phyloP scores from a whole-genome alignment of 2,888 invertebrate genomes.

The Euclidia mi region DNA sequence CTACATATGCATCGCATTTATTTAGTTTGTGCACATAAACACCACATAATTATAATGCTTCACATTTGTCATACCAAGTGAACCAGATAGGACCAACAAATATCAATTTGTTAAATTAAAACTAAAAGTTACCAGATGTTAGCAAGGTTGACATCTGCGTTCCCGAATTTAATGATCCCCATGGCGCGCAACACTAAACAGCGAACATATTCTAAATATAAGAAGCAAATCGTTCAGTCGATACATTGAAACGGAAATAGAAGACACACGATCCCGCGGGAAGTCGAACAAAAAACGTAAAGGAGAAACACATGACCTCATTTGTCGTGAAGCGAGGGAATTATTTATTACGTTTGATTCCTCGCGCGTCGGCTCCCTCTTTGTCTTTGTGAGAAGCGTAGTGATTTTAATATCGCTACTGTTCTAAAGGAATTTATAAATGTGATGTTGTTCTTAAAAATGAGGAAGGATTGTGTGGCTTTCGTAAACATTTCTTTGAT shows the following conservation, averaged over 20 bases:
- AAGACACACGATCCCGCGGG: slow-evolving; percentile 89
- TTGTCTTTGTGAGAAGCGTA: slow-evolving; percentile 74
- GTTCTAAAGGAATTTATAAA: slow-evolving; percentile 64
- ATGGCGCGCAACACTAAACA: slow-evolving; percentile 85
- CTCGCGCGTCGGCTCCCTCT: slow-evolving; percentile 77
- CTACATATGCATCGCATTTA: slow-evolving; percentile 35
- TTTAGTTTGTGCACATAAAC: slow-evolving; percentile 35
- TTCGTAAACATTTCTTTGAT: slow-evolving; percentile 41
- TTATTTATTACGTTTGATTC: slow-evolving; percentile 89
- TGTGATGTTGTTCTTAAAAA: slow-evolving; percentile 44
- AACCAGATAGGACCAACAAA: slow-evolving; percentile 53
- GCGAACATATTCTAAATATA: slow-evolving; percentile 88
- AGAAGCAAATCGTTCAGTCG: slow-evolving; percentile 87
- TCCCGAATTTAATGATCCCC: slow-evolving; percentile 84
- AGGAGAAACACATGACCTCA: slow-evolving; percentile 90
- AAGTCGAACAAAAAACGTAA: slow-evolving; percentile 86
- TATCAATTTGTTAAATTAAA: slow-evolving; percentile 63
- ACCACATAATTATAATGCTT: slow-evolving; percentile 37
- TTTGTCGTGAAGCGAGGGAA: slow-evolving; percentile 86
- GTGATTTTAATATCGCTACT: slow-evolving; percentile 78
- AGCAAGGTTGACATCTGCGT: slow-evolving; percentile 79
- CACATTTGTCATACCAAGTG: slow-evolving; percentile 41
- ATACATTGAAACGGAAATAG: slow-evolving; percentile 88
- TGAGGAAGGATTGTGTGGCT: slow-evolving; percentile 37
- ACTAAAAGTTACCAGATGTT: slow-evolving; percentile 80